A percentile compares a stretch with the other conserved stretches of the same genome.
Conservation (phyloP, 2,113 vertebrate species). For the Rhodinocichla rosea region DNA sequence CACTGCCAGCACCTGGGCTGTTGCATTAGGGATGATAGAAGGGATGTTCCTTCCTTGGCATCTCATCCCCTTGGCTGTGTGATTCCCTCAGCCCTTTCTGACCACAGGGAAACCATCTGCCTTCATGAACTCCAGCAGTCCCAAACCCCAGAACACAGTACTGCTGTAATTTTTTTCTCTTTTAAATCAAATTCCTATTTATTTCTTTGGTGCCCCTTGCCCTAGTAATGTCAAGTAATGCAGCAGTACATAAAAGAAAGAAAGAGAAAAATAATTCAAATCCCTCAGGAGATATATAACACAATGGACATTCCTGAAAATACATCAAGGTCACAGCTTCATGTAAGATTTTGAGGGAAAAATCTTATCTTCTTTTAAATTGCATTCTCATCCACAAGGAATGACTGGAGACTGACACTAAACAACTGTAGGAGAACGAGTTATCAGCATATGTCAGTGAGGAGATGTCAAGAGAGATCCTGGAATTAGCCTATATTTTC, state of each 20-base stretch:
- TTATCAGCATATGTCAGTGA: slow-evolving; percentile 35
- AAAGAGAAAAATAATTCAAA: neutral
- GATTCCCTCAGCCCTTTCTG: neutral
- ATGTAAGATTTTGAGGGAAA: neutral
- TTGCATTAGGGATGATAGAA: neutral
- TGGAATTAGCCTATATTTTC: slow-evolving; percentile 26
- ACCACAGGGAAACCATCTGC: neutral
- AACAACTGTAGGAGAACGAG: neutral
- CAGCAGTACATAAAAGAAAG: neutral
- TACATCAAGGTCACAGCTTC: neutral
- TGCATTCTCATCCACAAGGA: neutral
- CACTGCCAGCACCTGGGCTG: neutral
- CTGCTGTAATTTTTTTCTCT: neutral
- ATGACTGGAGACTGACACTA: neutral
- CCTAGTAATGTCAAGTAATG: neutral
- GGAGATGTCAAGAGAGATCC: neutral
- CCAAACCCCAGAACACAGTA: neutral
- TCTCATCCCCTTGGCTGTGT: neutral
- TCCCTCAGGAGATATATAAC: neutral
- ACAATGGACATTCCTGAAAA: neutral
- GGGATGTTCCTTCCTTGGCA: neutral
- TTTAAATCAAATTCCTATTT: neutral
- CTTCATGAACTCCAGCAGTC: neutral
- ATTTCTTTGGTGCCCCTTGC: neutral
- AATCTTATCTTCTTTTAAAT: slow-evolving; percentile 28